Evolutionary conservation across 64 coral and sea anemone species (phyloP).

Genomic region (Montipora foliosa): DNA sequence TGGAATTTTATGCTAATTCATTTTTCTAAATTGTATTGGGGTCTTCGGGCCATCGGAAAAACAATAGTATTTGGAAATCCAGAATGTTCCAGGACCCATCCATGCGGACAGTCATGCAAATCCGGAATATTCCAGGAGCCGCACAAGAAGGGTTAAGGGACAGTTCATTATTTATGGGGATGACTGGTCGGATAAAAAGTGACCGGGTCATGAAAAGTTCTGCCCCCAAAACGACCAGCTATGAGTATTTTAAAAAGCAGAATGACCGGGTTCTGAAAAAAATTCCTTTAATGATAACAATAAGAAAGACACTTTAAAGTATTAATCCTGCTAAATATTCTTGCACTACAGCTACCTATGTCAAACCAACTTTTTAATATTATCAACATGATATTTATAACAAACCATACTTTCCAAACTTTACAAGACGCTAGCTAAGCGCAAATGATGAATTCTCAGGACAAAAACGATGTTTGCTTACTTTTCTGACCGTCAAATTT

Average conservation of each 20-base stretch:
- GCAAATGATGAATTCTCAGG: neutral
- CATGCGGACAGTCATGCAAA: too few species aligned
- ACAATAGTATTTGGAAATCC: too few species aligned
- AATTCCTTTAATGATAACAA: neutral
- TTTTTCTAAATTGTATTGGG: too few species aligned
- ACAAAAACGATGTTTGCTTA: neutral
- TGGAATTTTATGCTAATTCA: too few species aligned
- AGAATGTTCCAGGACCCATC: too few species aligned
- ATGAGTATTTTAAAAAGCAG: neutral
- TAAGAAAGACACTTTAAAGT: neutral
- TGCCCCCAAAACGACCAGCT: neutral
- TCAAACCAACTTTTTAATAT: neutral
- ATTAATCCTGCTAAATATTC: neutral
- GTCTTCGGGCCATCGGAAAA: too few species aligned
- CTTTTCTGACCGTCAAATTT: neutral
- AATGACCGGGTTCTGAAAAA: conserved; percentile 10
- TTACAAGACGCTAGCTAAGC: neutral
- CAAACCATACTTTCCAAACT: neutral
- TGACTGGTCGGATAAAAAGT: conserved; percentile 2
- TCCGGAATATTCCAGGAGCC: too few species aligned
- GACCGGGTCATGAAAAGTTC: neutral
- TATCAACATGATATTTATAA: neutral
- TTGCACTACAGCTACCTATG: neutral
- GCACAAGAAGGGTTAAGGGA: neutral
- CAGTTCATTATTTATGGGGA: conserved; percentile 29